phyloP scores from a whole-genome alignment of 2,888 invertebrate genomes.

The Ischnura elegans region DNA sequence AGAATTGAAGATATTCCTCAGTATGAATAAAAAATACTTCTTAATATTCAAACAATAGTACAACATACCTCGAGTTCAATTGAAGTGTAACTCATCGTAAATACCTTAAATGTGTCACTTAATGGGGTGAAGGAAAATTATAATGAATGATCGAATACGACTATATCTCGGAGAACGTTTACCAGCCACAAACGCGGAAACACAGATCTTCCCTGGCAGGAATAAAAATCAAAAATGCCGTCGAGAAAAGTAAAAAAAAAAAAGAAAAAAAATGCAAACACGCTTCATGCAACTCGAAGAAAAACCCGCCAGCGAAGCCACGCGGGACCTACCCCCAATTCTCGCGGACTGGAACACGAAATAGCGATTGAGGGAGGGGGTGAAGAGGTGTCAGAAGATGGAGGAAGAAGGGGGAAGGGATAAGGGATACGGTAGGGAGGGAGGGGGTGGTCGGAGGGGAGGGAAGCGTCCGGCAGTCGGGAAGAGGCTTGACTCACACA shows the following conservation, averaged over 20 bases:
- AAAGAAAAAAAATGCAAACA: neutral
- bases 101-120: no score
- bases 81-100: no score
- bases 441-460: neutral
- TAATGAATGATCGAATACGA: no score
- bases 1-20: no score
- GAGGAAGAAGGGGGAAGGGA: neutral
- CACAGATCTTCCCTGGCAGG: no score
- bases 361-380: slow-evolving; percentile 10
- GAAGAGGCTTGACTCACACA: slow-evolving; percentile 44
- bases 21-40: no score
- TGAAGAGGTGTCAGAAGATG: neutral
- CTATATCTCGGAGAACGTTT: no score
- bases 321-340: neutral
- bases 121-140: no score
- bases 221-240: neutral
- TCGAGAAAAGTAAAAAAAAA: no score
- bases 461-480: slow-evolving; percentile 55
- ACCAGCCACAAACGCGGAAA: no score
- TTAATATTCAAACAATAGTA: no score
- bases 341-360: slow-evolving; percentile 47
- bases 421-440: neutral
- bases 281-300: neutral
- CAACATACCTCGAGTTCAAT: no score
- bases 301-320: slow-evolving; percentile 44